Conservation (phyloP, 2,888 invertebrate species). For the Pseudolycoriella hygida region DNA sequence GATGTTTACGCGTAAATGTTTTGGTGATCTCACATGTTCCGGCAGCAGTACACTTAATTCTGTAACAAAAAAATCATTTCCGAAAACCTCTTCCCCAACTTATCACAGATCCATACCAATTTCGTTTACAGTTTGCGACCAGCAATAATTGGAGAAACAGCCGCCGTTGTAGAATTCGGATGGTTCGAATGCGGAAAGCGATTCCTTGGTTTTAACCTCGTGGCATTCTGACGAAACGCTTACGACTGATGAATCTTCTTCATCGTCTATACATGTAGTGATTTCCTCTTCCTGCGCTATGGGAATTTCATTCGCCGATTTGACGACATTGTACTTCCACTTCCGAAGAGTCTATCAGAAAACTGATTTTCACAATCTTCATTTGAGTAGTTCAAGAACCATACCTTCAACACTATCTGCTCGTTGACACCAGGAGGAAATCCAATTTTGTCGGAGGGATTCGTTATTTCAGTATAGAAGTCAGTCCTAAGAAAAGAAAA, state of each 20-base stretch:
- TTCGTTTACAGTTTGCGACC: constrained; percentile 74
- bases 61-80: background rate
- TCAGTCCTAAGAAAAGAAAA: background rate
- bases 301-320: background rate
- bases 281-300: background rate
- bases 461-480: background rate
- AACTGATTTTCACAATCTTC: background rate
- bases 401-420: background rate
- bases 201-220: background rate
- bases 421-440: background rate
- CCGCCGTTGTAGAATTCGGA: constrained; percentile 63
- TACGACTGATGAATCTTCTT: background rate
- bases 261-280: background rate
- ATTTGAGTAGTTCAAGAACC: background rate
- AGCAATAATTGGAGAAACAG: constrained; percentile 52
- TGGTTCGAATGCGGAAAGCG: constrained; percentile 12
- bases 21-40: constrained; percentile 37
- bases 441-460: background rate
- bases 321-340: background rate
- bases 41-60: constrained; percentile 44
- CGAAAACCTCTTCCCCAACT: background rate
- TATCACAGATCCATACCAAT: constrained; percentile 25
- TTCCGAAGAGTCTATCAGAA: background rate
- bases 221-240: background rate
- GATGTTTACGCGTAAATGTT: constrained; percentile 48